A percentile compares a stretch with the other conserved stretches of the same genome.
Evolutionary conservation across 2,888 invertebrate genomes (phyloP).

Genomic region (Tachystola acroxantha): DNA sequence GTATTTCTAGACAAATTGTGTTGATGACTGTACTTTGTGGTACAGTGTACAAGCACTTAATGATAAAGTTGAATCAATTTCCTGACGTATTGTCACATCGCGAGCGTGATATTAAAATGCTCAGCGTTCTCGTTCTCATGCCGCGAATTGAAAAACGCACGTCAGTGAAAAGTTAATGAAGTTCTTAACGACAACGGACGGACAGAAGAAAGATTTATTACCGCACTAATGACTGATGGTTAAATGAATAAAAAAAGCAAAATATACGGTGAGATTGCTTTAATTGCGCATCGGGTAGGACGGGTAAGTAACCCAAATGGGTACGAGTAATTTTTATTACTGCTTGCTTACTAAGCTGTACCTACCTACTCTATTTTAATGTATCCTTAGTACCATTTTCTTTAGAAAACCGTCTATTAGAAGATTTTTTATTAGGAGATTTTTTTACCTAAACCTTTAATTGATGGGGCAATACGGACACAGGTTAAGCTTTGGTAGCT

Average conservation of each 20-base stretch:
- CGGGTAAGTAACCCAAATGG: background rate
- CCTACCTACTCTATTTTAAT: no score
- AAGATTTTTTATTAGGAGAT: no score
- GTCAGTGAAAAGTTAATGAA: conserved; percentile 60
- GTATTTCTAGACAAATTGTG: no score
- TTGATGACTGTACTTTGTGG: no score
- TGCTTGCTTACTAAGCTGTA: no score
- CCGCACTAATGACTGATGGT: conserved; percentile 54
- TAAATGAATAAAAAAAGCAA: conserved; percentile 41
- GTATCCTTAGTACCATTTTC: no score
- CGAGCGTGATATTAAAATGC: conserved; percentile 46
- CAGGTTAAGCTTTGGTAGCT: no score
- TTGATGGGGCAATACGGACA: no score
- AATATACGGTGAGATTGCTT: conserved; percentile 26
- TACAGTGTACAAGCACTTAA: conserved; percentile 12
- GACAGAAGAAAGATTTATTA: conserved; percentile 63
- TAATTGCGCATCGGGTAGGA: conserved; percentile 7
- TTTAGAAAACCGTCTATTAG: no score
- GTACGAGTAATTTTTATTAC: no score
- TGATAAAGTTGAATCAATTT: conserved; percentile 40
- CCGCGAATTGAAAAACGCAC: conserved; percentile 50
- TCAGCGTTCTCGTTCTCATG: conserved; percentile 46
- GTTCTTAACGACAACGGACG: conserved; percentile 58
- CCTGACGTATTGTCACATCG: conserved; percentile 49
- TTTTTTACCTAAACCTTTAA: no score